Evolutionary conservation across 2,113 vertebrate species (phyloP), one percentile per base, ranked within the genome.

Genomic region (Grammomys dolichurus): DNA sequence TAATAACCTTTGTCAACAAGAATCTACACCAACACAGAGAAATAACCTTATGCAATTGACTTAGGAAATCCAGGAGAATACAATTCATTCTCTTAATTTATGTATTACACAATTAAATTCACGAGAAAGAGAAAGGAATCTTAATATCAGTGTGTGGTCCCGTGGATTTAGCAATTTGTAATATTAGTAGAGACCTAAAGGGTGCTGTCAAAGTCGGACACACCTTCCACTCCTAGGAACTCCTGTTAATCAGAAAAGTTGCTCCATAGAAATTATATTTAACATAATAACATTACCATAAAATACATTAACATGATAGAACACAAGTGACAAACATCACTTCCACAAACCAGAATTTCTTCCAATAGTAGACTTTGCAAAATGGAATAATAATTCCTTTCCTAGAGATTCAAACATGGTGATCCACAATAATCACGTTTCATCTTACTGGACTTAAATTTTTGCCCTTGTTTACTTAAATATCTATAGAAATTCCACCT

Each of bases 51-150:
- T 63, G 28, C 43, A 33, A 24, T 33, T 58, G 28, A 65, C 6
- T 86, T 77, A 78, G 7, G 87, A 12, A 43, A 91, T 76, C 43
- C 88, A 86, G 76, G 11, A 95, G 16, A 95, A 81, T 54, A 86
- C 43, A 78, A 28, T 63, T 36, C n/a, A 76, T 75, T 75, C 33
- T 96, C 43, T 94, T 92, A 91, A 73, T 11, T 40, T 63, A 31
- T 20, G 81, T 67, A 33, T 92, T 70, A 70, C 46, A 90, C 31
- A 76, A 19, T 26, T 65, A 48, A 76, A 85, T 81, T 43, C 12
- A 33, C 40, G 16, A 85, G 28, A 85, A 77, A 84, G 85, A 92
- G 95, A 93, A 20, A 56, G 24, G 91, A 90, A 60, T 65, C 63
- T 81, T 20, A 24, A 40, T 46, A 69, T 82, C 76, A 56, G 28